A percentile compares a stretch with the other conserved stretches of the same genome.
phyloP scores from a whole-genome alignment of 2,113 vertebrate genomes.

The Bucco capensis region DNA sequence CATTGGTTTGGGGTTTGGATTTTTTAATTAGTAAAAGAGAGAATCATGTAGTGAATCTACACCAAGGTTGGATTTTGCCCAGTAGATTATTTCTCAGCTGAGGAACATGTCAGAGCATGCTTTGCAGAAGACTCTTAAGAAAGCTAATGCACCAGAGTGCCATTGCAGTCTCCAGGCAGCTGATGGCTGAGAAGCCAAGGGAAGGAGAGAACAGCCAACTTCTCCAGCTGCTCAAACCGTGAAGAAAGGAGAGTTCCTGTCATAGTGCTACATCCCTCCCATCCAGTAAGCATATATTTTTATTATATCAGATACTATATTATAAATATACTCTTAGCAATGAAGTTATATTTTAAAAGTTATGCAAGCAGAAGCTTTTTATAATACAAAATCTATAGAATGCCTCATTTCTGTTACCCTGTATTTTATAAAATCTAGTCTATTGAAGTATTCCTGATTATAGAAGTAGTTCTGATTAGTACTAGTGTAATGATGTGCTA shows the following conservation, averaged over 20 bases:
- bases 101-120: background rate
- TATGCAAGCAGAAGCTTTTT: constrained; percentile 9
- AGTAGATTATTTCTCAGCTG: background rate
- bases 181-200: background rate
- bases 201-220: background rate
- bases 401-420: constrained; percentile 37
- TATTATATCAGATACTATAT: constrained; percentile 29
- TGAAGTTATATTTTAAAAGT: constrained; percentile 55
- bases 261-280: background rate
- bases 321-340: background rate
- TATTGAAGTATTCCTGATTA: background rate
- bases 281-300: constrained; percentile 40
- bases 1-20: background rate
- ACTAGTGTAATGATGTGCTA: background rate
- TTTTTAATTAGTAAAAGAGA: background rate
- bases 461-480: background rate
- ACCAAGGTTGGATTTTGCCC: background rate
- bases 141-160: background rate
- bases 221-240: background rate
- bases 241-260: background rate
- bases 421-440: constrained; percentile 37
- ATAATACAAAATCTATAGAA: constrained; percentile 7
- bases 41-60: background rate
- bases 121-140: background rate
- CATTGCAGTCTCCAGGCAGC: background rate